A percentile compares a stretch with the other conserved stretches of the same genome.
Conservation (phyloP, 1,140 invertebrate species). For the Diorhabda carinulata region DNA sequence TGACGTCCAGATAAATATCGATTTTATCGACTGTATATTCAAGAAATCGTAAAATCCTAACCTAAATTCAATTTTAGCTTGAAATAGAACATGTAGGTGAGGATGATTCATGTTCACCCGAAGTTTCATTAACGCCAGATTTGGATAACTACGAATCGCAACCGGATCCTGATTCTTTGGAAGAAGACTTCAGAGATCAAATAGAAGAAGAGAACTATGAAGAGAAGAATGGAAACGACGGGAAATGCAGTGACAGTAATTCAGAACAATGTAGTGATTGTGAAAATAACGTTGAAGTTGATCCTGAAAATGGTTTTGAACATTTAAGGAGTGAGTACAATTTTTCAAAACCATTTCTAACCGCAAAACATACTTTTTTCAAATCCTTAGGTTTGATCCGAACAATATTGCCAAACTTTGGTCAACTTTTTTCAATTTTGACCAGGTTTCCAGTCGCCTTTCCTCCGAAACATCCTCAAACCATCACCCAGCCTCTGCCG, state of each 20-base stretch:
- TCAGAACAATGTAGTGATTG: neutral
- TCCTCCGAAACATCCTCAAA: too few species aligned
- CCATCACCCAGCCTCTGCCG: too few species aligned
- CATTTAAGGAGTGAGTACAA: neutral
- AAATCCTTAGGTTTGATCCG: too few species aligned
- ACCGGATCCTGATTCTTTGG: neutral
- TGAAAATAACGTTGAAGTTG: conserved; percentile 7
- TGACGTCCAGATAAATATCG: too few species aligned
- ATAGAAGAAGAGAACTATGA: neutral
- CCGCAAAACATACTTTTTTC: too few species aligned
- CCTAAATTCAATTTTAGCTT: neutral
- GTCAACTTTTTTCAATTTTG: too few species aligned
- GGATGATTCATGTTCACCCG: neutral
- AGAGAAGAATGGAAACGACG: conserved; percentile 4
- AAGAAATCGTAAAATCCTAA: neutral
- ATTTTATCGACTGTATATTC: too few species aligned
- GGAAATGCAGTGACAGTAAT: conserved; percentile 13
- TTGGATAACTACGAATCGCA: neutral
- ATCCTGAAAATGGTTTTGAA: neutral
- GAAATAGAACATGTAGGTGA: neutral
- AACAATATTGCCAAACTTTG: too few species aligned
- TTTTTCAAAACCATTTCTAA: neutral
- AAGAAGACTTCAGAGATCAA: conserved; percentile 7
- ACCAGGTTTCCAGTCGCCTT: too few species aligned
- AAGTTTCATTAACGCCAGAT: neutral